Base-by-base conservation (phyloP, 2,888 invertebrate genomes). In the Automeris io region DNA sequence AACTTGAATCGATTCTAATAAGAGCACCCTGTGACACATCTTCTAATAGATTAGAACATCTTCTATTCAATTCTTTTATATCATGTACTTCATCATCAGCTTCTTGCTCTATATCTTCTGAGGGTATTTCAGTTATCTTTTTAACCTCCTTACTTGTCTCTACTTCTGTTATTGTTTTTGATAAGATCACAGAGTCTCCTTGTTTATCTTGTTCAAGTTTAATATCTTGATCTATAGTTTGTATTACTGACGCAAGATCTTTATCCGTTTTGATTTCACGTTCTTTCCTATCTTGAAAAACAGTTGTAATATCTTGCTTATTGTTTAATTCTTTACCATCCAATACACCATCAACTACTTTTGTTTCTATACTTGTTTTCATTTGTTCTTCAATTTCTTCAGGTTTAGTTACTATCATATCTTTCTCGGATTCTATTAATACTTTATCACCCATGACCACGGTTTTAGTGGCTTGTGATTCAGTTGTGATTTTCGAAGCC, bases 21-120 rank as follows among this genome's bases (percentile, higher is more conserved):
- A 81, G 61, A 43, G 87, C 83, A 37, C 85, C 86, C 46, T 87
- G 87, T 31, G 87, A 87, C 51, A 88, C 87, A 45, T 86, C 87
- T 51, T 88, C 87, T 33, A 88, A 52, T 39, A 88, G 71, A 56
- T 82, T 87, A 8, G 87, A 88, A 53, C 87, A 88, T 45, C 87
- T 72, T 55, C 87, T 68, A 45, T 87, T 87, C 25, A 88, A 53
- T 59, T 87, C 87, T 47, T 69, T 74, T 54, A 87, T 87, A 45
- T 87, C 85, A 8, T 83, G 79, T 8, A 71, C 68, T 47, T 75
- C 68, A 42, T 76, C 77, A 40, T 68, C 69, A 8, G 62, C 47
- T 32, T 58, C 55, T 37, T 38, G 34, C 22, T 43, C 38, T 6
- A 18, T 42, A 23, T 26, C 49, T 23, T 23, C 33, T 16, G 26